These are phyloP conservation scores for Poecile atricapillus DNA, from an alignment of 2,113 vertebrate genomes.

Conservation along the genomic window DNA sequence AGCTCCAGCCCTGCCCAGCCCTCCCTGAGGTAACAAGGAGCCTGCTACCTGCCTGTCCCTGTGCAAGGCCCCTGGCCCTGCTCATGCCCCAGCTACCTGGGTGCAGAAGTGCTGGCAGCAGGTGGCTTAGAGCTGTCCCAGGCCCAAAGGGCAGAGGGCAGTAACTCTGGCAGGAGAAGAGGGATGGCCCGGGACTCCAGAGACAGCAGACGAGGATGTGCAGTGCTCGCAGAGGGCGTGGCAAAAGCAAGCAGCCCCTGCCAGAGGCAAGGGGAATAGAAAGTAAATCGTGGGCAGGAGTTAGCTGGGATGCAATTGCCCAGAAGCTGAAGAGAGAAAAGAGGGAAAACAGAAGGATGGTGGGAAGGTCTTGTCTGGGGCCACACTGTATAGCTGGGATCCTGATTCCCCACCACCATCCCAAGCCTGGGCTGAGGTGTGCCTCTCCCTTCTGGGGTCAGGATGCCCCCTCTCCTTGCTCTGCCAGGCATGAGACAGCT, in stretches of 20 bases:
- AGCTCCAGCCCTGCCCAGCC: neutral
- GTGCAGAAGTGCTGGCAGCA: neutral
- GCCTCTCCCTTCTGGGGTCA: neutral
- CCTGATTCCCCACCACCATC: neutral
- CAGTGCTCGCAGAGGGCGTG: fast-evolving
- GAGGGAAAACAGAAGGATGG: neutral
- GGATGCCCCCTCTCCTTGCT: neutral
- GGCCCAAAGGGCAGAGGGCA: neutral
- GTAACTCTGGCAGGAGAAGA: neutral
- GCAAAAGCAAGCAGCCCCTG: neutral
- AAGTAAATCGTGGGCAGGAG: neutral
- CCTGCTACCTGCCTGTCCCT: too few species aligned
- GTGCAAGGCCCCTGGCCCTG: fast-evolving
- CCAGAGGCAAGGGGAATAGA: neutral
- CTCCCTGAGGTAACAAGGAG: neutral
- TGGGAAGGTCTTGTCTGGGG: neutral
- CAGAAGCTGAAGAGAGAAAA: neutral
- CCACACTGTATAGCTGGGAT: neutral
- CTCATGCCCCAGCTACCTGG: fast-evolving
- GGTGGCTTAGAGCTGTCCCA: neutral
- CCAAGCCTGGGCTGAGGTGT: neutral
- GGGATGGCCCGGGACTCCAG: neutral
- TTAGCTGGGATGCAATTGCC: neutral
- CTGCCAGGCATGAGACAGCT: neutral
- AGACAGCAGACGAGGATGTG: neutral